Evolutionary conservation across 2,888 invertebrate genomes (phyloP).

Genomic region (Caenorhabditis sp.): DNA sequence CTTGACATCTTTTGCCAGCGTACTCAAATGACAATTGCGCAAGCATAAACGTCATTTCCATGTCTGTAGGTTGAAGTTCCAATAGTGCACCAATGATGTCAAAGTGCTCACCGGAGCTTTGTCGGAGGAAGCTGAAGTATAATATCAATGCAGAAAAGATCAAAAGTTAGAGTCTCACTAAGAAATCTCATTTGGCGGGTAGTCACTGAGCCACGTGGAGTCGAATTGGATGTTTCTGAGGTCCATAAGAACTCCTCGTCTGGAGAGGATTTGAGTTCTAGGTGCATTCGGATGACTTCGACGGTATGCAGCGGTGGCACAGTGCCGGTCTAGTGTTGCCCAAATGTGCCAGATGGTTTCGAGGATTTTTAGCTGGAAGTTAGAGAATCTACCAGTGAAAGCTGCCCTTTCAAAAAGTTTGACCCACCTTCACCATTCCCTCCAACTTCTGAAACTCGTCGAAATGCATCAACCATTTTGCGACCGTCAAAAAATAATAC

Average conservation of each 20-base stretch:
- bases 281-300: slow-evolving; percentile 9
- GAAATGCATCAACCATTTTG: slow-evolving; percentile 64
- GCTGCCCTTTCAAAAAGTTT: too few relatives aligned
- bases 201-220: slow-evolving; percentile 48
- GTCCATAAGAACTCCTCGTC: slow-evolving; percentile 29
- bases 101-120: slow-evolving; percentile 26
- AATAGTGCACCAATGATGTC: slow-evolving; percentile 43
- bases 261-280: slow-evolving; percentile 33
- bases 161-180: slow-evolving; percentile 29
- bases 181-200: slow-evolving; percentile 11
- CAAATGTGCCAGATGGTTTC: slow-evolving; percentile 58
- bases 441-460: slow-evolving; percentile 54
- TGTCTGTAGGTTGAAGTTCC: slow-evolving; percentile 43
- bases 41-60: slow-evolving; percentile 66
- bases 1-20: slow-evolving; percentile 53
- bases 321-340: slow-evolving; percentile 51
- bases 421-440: slow-evolving; percentile 40
- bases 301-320: slow-evolving; percentile 27
- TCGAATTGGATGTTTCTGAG: slow-evolving; percentile 33
- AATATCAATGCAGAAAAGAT: slow-evolving; percentile 7
- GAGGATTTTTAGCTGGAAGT: slow-evolving; percentile 59
- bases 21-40: slow-evolving; percentile 58
- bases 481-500: slow-evolving; percentile 50
- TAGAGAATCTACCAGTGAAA: too few relatives aligned
- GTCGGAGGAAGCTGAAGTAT: slow-evolving; percentile 32